Base-by-base conservation (phyloP, 2,113 vertebrate genomes). In the Chauna torquata region DNA sequence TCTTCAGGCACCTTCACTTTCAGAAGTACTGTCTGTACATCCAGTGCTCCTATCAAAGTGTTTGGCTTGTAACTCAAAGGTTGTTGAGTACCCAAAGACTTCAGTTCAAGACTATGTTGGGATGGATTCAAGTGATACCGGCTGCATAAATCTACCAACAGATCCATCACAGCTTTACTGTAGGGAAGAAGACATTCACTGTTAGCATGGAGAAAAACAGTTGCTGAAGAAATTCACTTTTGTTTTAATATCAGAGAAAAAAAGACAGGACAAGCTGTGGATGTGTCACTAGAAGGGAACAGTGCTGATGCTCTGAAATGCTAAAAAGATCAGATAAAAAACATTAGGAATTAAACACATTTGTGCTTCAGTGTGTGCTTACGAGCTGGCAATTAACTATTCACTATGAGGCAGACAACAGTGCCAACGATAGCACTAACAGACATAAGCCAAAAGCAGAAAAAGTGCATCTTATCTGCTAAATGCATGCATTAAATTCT, bases 121-220 rank as follows among this genome's bases (percentile, higher is more conserved):
- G 99, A 98, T 30, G 99, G 99, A 93, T 99, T 99, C 91, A 99
- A 98, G 95, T 94, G 99, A 96, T 99, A 98, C 69, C 98, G 98
- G 95, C 99, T 98, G 93, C 99, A 99, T 71, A 99, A 97, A 50
- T 99, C 99, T n/a, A 99, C 99, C 97, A 99, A 96, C 0, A 99
- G 95, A 97, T 99, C 99, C 99, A 99, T 99, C 98, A 99, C 98
- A 49, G 99, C 99, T 96, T 99, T 99, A 97, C 99, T 99, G 98
- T 24, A 97, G 94, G 86, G 57, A 66, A 93, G 78, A 96, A 72
- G 44, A 90, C 44, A 91, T 71, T 30, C 42, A 78, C 12, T 0
- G 0, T 97, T 82, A 96, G 70, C 25, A 72, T 13, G 28, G 82
- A 14, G 27, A 59, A 66, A 50, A 61, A 44, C 2, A 34, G 27